Conservation (phyloP, 2,797 vertebrate species). For the Cottoperca gobio region DNA sequence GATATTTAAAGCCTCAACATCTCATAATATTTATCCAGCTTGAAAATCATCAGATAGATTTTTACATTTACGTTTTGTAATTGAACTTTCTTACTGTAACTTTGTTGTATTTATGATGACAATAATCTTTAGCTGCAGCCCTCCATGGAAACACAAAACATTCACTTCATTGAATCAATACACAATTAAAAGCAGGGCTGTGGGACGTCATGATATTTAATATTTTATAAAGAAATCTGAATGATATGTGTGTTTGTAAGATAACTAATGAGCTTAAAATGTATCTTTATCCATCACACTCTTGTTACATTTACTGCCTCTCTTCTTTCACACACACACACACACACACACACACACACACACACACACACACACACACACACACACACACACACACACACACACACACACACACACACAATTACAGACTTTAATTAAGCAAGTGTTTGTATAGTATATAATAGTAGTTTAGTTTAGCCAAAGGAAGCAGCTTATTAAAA, state of each 20-base stretch:
- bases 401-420: conserved; percentile 20
- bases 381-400: conserved; percentile 19
- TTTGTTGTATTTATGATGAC: neutral
- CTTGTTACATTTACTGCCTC: conserved; percentile 10
- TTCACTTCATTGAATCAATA: conserved; percentile 5
- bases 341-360: conserved; percentile 33
- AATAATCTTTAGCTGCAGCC: neutral
- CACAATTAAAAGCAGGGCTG: neutral
- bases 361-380: conserved; percentile 1
- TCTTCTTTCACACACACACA: conserved; percentile 6
- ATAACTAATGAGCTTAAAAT: neutral
- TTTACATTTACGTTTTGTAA: neutral
- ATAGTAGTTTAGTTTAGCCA: conserved; percentile 71
- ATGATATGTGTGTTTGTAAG: neutral
- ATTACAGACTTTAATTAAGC: conserved; percentile 70
- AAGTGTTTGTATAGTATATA: conserved; percentile 72
- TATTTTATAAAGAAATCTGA: neutral
- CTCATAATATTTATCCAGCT: neutral
- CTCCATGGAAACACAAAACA: neutral
- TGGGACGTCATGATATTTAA: neutral
- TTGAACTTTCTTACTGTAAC: no score
- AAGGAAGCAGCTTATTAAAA: conserved; percentile 80
- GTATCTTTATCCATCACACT: conserved; percentile 5
- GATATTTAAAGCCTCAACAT: conserved; percentile 3
- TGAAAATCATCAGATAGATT: neutral